Base-by-base conservation (phyloP, 2,113 vertebrate genomes). In the Alectura lathami region DNA sequence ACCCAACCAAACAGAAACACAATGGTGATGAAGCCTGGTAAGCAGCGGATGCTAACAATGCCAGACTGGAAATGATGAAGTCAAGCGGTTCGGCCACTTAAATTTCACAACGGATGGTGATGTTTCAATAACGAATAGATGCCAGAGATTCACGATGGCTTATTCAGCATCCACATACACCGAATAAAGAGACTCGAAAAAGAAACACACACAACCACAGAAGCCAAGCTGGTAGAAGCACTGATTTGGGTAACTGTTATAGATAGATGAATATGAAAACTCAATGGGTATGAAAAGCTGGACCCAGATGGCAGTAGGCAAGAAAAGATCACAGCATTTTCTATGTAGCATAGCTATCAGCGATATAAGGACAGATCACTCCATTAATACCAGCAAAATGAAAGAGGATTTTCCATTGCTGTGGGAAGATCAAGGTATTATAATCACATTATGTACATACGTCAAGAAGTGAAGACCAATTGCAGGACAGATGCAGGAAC, bases 181-280 rank as follows among this genome's bases (percentile, higher is more conserved):
- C 89, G 95, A 97, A 97, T 97, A 97, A 96, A 96, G 92, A 98
- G 97, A 98, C 95, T 97, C 59, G 29, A 82, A 87, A 98, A 97
- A 97, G 96, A 97, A 95, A 97, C 95, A 98, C 96, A 98, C 93
- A 96, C 78, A 97, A 97, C 96, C 97, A 98, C 97, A 97, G 91
- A 84, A 97, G 98, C 97, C 97, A 98, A 98, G 97, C 97, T 26
- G 90, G 95, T 89, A 96, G 96, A 97, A 95, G 97, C 95, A 92
- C 91, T 97, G 51, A 67, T 87, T 95, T 34, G 57, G 89, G 96
- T 88, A 90, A 69, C 67, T 95, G 93, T 91, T 94, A 60, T 38
- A 91, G 94, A 97, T 91, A 96, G 96, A 97, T 98, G 98, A 91
- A 94, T 68, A 92, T 97, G 96, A 96, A 96, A 91, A 92, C 38